A percentile compares a stretch with the other conserved stretches of the same genome.
These are phyloP conservation scores for Channa maculata DNA, from an alignment of 2,113 vertebrate species.

Conservation along the genomic window DNA sequence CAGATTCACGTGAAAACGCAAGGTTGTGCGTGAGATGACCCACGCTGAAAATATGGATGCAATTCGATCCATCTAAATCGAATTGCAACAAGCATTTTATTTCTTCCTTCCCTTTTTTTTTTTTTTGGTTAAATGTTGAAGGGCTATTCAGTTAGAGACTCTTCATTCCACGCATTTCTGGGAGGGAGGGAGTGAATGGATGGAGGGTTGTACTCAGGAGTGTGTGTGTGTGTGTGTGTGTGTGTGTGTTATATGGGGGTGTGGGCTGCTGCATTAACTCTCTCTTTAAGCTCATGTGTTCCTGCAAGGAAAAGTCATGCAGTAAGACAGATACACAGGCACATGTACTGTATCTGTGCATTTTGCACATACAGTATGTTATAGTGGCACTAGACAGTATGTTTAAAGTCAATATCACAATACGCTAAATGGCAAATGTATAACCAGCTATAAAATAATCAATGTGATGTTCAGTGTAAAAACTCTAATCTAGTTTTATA, in stretches of 20 bases:
- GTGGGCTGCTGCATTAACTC: constrained; percentile 40
- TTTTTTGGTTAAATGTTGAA: constrained; percentile 61
- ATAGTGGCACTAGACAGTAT: neutral
- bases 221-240: constrained; percentile 6
- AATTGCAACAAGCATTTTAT: neutral
- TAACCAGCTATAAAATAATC: neutral
- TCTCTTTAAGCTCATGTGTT: constrained; percentile 51
- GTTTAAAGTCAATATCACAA: neutral
- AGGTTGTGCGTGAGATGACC: neutral
- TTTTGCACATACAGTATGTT: no score
- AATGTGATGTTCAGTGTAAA: neutral
- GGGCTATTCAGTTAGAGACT: constrained; percentile 68
- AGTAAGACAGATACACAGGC: neutral
- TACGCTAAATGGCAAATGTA: neutral
- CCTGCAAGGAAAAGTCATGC: constrained; percentile 4
- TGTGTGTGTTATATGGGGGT: constrained; percentile 5
- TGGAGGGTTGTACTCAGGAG: constrained; percentile 46
- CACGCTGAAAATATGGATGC: neutral
- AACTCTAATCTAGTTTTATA: no score
- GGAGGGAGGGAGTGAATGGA: constrained; percentile 52
- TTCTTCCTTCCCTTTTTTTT: constrained; percentile 18
- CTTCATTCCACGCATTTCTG: constrained; percentile 70
- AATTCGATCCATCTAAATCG: no score
- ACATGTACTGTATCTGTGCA: neutral
- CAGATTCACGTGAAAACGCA: neutral